These are phyloP conservation scores for Cacajao melanocephalus DNA, from an alignment of 2,797 vertebrate genomes.

Conservation along the genomic window DNA sequence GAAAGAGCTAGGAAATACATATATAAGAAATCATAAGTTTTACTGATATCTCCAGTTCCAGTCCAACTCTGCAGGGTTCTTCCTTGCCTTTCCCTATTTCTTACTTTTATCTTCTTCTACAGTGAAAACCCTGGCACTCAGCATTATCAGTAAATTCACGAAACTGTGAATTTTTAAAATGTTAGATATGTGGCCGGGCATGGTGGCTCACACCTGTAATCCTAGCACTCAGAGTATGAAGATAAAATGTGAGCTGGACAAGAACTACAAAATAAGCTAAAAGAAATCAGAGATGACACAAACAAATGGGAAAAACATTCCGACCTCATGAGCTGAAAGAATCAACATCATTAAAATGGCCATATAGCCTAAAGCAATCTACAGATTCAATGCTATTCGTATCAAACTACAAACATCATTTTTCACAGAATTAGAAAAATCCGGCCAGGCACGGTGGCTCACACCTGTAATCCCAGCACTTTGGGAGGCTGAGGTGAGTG, in stretches of 20 bases:
- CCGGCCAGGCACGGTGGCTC: accelerated
- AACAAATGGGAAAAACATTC: too few relatives aligned
- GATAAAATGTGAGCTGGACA: background rate
- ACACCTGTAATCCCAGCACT: too few relatives aligned
- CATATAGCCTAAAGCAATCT: too few relatives aligned
- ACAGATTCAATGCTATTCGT: too few relatives aligned
- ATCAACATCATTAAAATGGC: too few relatives aligned
- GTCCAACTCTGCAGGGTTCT: background rate
- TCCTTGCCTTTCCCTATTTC: background rate
- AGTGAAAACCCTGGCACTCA: background rate
- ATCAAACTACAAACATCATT: too few relatives aligned
- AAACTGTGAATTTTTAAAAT: background rate
- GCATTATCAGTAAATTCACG: background rate
- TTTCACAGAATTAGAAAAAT: too few relatives aligned
- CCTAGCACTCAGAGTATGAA: background rate
- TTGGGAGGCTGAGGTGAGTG: too few relatives aligned
- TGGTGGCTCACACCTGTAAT: too few relatives aligned
- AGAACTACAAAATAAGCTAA: background rate
- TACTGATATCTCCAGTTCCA: background rate
- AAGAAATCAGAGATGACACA: too few relatives aligned
- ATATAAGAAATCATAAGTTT: background rate
- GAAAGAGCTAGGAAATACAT: background rate
- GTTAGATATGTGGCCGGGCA: background rate
- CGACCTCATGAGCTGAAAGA: too few relatives aligned
- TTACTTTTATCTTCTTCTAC: background rate